Evolutionary conservation across 2,113 vertebrate species (phyloP).

Genomic region (Girardinichthys multiradiatus): DNA sequence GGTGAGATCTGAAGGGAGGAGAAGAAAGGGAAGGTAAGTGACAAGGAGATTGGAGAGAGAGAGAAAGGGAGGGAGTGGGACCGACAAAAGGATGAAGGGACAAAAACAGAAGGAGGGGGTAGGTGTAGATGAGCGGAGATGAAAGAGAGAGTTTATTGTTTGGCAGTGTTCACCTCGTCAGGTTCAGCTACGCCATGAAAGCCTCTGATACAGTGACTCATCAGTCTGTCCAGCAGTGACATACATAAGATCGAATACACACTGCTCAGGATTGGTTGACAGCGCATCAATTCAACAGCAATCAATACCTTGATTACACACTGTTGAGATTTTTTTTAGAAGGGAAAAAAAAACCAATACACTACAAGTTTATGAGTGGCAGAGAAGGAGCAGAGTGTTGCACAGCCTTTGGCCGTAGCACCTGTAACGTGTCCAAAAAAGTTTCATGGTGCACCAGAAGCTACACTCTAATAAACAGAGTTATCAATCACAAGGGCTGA

Average conservation of each 20-base stretch:
- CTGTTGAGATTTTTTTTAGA: background rate
- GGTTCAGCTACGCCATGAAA: constrained; percentile 43
- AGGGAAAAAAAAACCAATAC: background rate
- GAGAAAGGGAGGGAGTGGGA: background rate
- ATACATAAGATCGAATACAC: background rate
- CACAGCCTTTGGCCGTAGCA: background rate
- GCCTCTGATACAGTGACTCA: constrained; percentile 37
- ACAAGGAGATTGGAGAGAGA: constrained; percentile 5
- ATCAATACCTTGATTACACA: constrained; percentile 8
- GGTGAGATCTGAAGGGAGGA: constrained; percentile 5
- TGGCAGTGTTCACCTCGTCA: constrained; percentile 31
- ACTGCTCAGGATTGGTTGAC: background rate
- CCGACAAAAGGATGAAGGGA: constrained; percentile 20
- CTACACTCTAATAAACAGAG: background rate
- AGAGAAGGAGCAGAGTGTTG: background rate
- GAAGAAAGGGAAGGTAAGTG: background rate
- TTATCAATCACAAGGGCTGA: background rate
- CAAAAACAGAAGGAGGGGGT: constrained; percentile 6
- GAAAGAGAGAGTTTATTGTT: constrained; percentile 46
- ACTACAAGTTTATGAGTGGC: background rate
- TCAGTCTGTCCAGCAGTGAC: background rate
- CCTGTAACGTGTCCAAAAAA: background rate
- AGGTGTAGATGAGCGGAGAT: constrained; percentile 15
- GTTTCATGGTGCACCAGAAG: background rate
- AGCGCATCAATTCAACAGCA: background rate